Conservation (phyloP, 2,888 invertebrate species). For the Chromoteleia sp. region DNA sequence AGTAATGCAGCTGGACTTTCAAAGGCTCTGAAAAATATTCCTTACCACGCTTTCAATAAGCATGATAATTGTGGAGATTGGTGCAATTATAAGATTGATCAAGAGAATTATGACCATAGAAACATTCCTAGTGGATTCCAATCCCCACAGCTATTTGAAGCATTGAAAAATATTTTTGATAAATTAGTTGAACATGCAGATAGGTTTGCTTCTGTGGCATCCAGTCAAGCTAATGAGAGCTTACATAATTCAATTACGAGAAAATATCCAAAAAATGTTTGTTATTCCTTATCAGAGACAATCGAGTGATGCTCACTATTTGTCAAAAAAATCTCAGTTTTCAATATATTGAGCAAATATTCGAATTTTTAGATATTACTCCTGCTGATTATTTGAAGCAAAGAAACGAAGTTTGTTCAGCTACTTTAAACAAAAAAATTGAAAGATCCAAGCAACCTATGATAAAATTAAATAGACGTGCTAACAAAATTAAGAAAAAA, state of each 20-base stretch:
- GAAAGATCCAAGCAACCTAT: too few species aligned
- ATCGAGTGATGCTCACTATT: background rate
- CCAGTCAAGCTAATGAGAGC: conserved; percentile 15
- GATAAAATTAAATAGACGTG: too few species aligned
- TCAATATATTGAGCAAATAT: background rate
- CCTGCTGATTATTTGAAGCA: too few species aligned
- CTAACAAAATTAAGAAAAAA: too few species aligned
- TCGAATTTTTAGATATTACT: background rate
- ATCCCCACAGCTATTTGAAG: background rate
- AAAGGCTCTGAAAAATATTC: background rate
- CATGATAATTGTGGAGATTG: conserved; percentile 12
- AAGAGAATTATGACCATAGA: conserved; percentile 2
- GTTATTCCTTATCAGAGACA: background rate
- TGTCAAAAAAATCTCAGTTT: background rate
- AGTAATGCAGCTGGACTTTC: background rate
- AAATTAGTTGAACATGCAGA: conserved; percentile 19
- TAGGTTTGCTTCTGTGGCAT: conserved; percentile 25
- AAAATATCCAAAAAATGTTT: conserved; percentile 15
- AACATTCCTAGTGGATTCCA: conserved; percentile 12
- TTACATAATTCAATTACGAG: conserved; percentile 12
- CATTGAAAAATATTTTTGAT: too few species aligned
- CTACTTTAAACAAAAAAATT: too few species aligned
- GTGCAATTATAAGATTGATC: background rate
- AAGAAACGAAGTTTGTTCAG: too few species aligned
- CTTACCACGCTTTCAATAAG: conserved; percentile 2